Conservation (phyloP, 2,113 vertebrate species). For the Aleadryas rufinucha region DNA sequence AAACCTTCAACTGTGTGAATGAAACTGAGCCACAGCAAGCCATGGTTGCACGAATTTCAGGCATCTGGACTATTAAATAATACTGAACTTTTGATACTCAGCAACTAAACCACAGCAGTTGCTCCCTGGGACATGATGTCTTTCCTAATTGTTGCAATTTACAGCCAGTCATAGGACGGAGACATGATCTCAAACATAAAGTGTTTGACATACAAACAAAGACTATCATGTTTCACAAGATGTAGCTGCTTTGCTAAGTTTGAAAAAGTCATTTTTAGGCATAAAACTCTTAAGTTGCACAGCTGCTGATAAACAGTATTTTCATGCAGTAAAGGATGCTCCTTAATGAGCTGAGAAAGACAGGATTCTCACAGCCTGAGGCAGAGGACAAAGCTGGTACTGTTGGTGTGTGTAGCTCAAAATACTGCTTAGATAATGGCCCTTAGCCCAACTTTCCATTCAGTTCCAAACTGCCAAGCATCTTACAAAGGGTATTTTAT, state of each 20-base stretch:
- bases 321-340: background rate
- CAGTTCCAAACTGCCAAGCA: background rate
- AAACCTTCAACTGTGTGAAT: background rate
- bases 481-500: constrained; percentile 26
- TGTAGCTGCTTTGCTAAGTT: background rate
- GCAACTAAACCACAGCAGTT: background rate
- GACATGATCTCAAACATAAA: background rate
- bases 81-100: background rate
- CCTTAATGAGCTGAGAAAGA: background rate
- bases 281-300: background rate
- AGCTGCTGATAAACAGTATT: background rate
- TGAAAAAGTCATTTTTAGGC: background rate
- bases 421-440: background rate
- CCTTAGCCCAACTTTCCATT: background rate
- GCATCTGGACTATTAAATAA: background rate
- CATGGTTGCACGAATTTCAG: background rate
- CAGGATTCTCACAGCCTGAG: background rate
- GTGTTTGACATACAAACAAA: background rate
- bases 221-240: background rate
- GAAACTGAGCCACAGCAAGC: background rate
- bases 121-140: background rate
- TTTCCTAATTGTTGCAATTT: background rate
- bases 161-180: background rate
- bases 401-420: background rate
- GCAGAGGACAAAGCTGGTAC: background rate